A percentile compares a stretch with the other conserved stretches of the same genome.
Evolutionary conservation across 2,797 vertebrate species (phyloP).

Genomic region (Tokudaia tokunoshimensis): DNA sequence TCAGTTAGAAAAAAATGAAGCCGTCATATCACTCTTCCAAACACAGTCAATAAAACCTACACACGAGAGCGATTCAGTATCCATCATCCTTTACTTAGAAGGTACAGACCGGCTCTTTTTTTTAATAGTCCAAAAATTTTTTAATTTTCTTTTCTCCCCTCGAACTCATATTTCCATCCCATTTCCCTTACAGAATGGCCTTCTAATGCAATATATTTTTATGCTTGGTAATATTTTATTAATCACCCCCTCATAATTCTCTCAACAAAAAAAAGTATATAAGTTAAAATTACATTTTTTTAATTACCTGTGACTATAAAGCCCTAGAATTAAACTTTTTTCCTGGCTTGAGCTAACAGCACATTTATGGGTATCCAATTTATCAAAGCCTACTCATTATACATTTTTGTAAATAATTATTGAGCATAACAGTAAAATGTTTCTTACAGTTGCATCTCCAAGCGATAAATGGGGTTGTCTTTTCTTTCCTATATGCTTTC

Average conservation of each 20-base stretch:
- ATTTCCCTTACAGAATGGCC: conserved; percentile 51
- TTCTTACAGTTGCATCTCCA: neutral
- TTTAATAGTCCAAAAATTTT: neutral
- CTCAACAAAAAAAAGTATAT: conserved; percentile 62
- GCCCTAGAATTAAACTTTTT: conserved; percentile 55
- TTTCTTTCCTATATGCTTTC: neutral
- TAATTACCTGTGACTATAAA: conserved; percentile 78
- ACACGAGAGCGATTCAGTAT: neutral
- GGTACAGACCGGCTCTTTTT: neutral
- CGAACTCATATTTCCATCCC: conserved; percentile 63
- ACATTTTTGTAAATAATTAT: conserved; percentile 73
- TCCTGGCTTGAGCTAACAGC: conserved; percentile 61
- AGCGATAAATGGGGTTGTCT: neutral
- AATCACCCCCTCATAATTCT: conserved; percentile 76
- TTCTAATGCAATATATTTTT: conserved; percentile 59
- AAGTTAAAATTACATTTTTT: conserved; percentile 79
- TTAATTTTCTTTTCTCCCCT: conserved; percentile 48
- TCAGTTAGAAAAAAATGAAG: conserved; percentile 27
- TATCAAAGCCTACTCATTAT: conserved; percentile 67
- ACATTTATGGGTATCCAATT: conserved; percentile 52
- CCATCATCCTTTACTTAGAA: neutral
- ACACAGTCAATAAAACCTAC: neutral
- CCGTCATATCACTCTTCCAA: neutral
- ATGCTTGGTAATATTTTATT: conserved; percentile 78
- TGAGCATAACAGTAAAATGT: conserved; percentile 58